A percentile compares a stretch with the other conserved stretches of the same genome.
Evolutionary conservation across 2,888 invertebrate species (phyloP).

Genomic region (Eristalis tenax): DNA sequence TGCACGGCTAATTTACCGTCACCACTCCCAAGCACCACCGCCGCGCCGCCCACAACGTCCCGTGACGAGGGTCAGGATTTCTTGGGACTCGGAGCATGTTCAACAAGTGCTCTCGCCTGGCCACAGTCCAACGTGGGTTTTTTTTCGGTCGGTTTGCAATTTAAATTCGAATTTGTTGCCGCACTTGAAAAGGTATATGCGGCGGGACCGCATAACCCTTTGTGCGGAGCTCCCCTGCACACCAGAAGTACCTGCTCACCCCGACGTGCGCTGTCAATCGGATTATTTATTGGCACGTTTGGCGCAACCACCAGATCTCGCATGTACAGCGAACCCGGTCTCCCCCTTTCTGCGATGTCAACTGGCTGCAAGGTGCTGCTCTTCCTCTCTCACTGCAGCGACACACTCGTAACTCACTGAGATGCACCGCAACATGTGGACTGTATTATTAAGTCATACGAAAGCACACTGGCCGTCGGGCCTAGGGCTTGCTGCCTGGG

Average conservation of each 20-base stretch:
- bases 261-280: conserved; percentile 61
- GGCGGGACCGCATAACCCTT: conserved; percentile 40
- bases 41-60: conserved; percentile 42
- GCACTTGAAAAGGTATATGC: conserved; percentile 52
- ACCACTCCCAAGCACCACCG: conserved; percentile 8
- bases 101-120: conserved; percentile 62
- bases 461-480: conserved; percentile 29
- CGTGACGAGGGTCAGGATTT: not conserved
- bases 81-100: conserved; percentile 55
- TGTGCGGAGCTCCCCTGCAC: conserved; percentile 5
- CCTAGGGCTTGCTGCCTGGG: conserved; percentile 34
- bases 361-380: conserved; percentile 62
- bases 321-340: conserved; percentile 26
- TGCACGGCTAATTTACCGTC: conserved; percentile 33
- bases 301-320: conserved; percentile 42
- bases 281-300: conserved; percentile 65
- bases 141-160: conserved; percentile 40
- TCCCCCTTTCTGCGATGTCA: conserved; percentile 32
- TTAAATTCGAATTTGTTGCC: conserved; percentile 66
- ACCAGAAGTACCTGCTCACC: conserved; percentile 33
- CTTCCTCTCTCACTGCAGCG: not conserved
- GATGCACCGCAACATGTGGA: conserved; percentile 17
- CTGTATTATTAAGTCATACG: conserved; percentile 67
- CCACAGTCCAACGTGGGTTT: conserved; percentile 42
- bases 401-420: not conserved